phyloP scores from a whole-genome alignment of 2,113 vertebrate species.

The Actenoides hombroni region DNA sequence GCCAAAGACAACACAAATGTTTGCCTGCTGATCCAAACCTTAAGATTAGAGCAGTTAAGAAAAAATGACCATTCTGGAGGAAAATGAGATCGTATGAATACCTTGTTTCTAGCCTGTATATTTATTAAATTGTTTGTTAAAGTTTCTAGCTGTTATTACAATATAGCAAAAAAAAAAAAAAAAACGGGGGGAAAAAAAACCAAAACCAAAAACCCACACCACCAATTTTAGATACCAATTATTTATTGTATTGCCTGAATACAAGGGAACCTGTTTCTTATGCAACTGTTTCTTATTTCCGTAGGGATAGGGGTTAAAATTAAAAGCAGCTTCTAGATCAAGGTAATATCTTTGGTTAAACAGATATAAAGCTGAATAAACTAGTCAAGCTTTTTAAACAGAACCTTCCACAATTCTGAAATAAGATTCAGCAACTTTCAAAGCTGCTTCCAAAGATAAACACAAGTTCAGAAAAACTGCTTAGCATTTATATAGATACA shows the following conservation, averaged over 20 bases:
- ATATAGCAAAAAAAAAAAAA: neutral
- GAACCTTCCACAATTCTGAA: neutral
- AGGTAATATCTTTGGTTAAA: neutral
- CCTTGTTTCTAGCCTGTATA: neutral
- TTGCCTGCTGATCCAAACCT: neutral
- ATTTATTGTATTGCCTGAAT: neutral
- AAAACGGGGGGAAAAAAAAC: neutral
- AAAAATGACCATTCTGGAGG: neutral
- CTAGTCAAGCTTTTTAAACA: neutral
- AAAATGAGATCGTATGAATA: neutral
- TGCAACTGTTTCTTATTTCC: neutral
- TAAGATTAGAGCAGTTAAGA: neutral
- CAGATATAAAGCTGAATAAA: neutral
- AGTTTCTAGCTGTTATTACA: neutral
- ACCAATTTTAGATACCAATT: rapidly evolving
- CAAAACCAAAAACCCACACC: neutral
- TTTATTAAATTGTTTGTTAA: neutral
- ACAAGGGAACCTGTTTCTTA: neutral
- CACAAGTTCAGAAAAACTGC: neutral
- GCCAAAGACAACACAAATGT: neutral
- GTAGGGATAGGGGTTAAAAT: neutral
- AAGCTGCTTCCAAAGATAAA: neutral
- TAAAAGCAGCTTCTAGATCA: neutral
- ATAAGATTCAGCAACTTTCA: neutral
- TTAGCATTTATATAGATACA: neutral